A percentile compares a stretch with the other conserved stretches of the same genome.
Conservation (phyloP, 1,140 invertebrate species). For the Paracyclopina nana region DNA sequence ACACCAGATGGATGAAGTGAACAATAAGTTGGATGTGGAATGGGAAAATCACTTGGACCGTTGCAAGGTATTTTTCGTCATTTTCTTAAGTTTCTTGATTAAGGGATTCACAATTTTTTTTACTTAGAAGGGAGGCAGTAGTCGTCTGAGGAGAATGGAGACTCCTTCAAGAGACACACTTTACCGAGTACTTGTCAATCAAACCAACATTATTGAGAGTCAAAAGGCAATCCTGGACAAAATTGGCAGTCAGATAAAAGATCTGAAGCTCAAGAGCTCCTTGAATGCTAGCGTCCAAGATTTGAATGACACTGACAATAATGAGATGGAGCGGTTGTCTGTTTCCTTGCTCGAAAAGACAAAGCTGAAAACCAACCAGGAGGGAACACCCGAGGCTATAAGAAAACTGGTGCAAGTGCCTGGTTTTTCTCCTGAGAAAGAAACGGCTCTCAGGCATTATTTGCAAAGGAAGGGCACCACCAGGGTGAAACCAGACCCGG, state of each 20-base stretch:
- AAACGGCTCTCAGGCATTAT: not conserved
- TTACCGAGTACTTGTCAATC: not conserved
- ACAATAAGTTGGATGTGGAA: not conserved
- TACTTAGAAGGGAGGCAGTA: not conserved
- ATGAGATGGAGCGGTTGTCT: not conserved
- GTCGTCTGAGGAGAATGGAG: not conserved
- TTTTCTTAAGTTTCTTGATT: not conserved
- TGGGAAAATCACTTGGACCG: not conserved
- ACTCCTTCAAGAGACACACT: not conserved
- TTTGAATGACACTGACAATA: not conserved
- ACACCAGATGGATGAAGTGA: not conserved
- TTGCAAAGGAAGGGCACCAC: not conserved
- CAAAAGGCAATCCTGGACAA: not conserved
- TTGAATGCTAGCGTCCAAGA: no score
- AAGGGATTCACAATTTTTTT: not conserved
- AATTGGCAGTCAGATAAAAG: not conserved
- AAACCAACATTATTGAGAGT: not conserved
- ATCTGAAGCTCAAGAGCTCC: no score
- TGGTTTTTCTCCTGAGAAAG: not conserved
- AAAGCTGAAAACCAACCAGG: not conserved
- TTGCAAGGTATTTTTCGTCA: not conserved
- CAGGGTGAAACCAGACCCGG: not conserved
- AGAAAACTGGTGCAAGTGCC: not conserved
- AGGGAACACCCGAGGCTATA: not conserved
- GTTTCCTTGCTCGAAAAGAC: not conserved